Conservation (phyloP, 2,888 invertebrate genomes). For the Cantharis lateralis region DNA sequence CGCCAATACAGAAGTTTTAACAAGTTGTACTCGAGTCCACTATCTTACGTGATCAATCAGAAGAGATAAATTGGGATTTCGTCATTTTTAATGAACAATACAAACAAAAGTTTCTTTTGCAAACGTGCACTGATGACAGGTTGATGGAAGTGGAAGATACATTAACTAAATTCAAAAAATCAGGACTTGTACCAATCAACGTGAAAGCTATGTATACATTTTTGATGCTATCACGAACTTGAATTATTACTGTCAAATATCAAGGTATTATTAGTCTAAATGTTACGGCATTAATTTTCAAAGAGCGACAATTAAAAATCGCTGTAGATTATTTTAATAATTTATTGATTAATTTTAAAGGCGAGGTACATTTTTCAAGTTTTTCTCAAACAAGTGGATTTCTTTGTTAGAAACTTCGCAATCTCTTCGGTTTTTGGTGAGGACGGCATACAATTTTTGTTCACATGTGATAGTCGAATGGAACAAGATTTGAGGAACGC, state of each 20-base stretch:
- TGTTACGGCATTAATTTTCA: neutral
- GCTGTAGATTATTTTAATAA: neutral
- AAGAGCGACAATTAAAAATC: neutral
- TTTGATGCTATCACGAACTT: neutral
- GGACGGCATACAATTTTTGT: neutral
- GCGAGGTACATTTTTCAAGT: neutral
- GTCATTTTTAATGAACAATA: constrained; percentile 19
- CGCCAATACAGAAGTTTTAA: neutral
- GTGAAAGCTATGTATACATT: neutral
- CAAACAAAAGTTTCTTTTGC: constrained; percentile 8
- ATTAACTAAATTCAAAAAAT: constrained; percentile 11
- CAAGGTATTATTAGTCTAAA: neutral
- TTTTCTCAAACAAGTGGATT: neutral
- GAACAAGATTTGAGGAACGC: neutral
- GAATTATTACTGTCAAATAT: neutral
- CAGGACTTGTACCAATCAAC: neutral
- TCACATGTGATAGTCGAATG: neutral
- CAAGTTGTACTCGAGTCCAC: neutral
- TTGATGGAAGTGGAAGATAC: constrained; percentile 12
- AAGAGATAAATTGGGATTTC: constrained; percentile 10
- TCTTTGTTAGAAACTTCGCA: neutral
- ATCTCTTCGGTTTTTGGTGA: neutral
- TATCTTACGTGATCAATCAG: constrained; percentile 6
- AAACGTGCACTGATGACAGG: neutral
- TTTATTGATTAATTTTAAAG: neutral